Percentiles rank a stretch among this genome's conserved stretches.
Conservation (phyloP, 2,888 invertebrate genomes). For the Harpalus rubripes region DNA sequence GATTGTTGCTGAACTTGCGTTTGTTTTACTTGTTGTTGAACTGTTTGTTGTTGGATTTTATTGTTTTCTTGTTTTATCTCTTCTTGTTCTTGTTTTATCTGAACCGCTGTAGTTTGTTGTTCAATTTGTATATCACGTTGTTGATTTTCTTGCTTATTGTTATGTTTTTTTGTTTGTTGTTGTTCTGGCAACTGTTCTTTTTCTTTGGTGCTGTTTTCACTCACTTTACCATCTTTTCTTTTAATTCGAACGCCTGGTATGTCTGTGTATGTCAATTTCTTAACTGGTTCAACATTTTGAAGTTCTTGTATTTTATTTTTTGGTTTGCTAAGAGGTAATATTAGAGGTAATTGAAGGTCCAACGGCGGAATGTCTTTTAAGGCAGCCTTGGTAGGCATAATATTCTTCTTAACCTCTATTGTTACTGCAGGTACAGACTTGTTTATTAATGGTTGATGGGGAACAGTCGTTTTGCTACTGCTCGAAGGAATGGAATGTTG, state of each 20-base stretch:
- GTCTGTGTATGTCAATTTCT: neutral
- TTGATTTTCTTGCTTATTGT: neutral
- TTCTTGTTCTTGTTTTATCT: neutral
- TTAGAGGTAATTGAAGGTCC: neutral
- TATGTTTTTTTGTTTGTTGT: neutral
- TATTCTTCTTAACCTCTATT: neutral
- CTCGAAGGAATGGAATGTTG: neutral
- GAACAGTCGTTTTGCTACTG: neutral
- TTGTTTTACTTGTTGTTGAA: neutral
- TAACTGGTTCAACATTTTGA: neutral
- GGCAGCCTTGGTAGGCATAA: constrained; percentile 17
- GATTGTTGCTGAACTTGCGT: neutral
- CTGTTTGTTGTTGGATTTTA: neutral
- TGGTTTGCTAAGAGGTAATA: neutral
- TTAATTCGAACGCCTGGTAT: constrained; percentile 18
- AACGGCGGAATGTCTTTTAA: constrained; percentile 15
- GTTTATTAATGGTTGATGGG: neutral
- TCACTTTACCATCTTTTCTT: neutral
- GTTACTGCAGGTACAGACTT: neutral
- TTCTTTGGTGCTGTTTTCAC: neutral
- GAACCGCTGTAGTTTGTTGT: neutral
- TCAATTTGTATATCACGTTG: neutral
- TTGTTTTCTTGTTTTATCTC: neutral
- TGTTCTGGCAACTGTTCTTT: constrained; percentile 1
- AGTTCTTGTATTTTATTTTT: too few relatives aligned